Percentiles rank a stretch among this genome's conserved stretches.
These are phyloP conservation scores for Pithys albifrons DNA, from an alignment of 2,113 vertebrate genomes.

Conservation along the genomic window DNA sequence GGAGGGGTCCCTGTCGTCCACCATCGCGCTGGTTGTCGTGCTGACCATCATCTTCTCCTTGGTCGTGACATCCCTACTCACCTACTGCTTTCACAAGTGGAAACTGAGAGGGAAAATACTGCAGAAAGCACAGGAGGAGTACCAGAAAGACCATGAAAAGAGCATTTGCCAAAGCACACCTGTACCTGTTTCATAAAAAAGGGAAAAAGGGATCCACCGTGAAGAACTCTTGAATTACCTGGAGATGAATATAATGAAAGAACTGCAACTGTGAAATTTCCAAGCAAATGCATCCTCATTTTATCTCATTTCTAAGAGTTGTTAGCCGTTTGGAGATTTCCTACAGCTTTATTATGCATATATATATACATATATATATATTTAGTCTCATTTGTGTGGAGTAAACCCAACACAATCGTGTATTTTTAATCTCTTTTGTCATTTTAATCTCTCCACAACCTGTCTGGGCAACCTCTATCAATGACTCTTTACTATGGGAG, in stretches of 20 bases:
- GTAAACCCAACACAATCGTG: not conserved
- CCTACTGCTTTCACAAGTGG: constrained; percentile 79
- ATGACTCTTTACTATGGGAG: not conserved
- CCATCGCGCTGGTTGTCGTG: constrained; percentile 70
- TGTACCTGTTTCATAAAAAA: constrained; percentile 42
- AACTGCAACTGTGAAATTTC: not conserved
- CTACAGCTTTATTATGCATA: constrained; percentile 32
- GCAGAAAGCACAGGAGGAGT: constrained; percentile 76
- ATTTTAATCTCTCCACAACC: not conserved
- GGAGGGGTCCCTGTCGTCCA: constrained; percentile 71
- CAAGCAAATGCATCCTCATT: not conserved
- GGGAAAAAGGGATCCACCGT: not conserved
- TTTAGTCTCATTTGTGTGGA: constrained; percentile 32
- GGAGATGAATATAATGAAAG: not conserved
- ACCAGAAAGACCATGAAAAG: constrained; percentile 76
- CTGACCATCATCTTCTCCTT: constrained; percentile 70
- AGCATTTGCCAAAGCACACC: constrained; percentile 54
- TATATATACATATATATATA: constrained; percentile 42
- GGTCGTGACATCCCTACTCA: constrained; percentile 69
- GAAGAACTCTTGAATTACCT: not conserved
- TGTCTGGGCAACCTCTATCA: not conserved
- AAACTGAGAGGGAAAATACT: constrained; percentile 73
- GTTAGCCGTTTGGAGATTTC: constrained; percentile 47
- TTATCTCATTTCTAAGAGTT: constrained; percentile 39
- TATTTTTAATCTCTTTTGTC: constrained; percentile 15